A percentile compares a stretch with the other conserved stretches of the same genome.
Evolutionary conservation across 2,888 invertebrate species (phyloP).

Genomic region (Lepidonotus clava): DNA sequence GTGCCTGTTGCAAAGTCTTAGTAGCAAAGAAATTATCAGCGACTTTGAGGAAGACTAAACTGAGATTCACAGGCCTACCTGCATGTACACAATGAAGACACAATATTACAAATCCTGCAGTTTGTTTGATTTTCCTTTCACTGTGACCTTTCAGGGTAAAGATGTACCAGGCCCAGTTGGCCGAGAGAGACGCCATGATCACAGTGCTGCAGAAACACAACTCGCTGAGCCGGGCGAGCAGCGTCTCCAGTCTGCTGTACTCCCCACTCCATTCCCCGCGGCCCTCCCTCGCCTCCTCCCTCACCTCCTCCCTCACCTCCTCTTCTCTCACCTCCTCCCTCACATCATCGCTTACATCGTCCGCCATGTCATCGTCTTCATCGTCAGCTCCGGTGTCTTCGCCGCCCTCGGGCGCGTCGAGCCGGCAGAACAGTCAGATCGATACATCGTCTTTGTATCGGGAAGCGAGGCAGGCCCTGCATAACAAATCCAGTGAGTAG

Average conservation of each 20-base stretch:
- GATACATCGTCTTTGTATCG: constrained; percentile 47
- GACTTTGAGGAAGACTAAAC: too few species aligned
- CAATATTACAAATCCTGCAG: too few species aligned
- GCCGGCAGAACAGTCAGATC: constrained; percentile 62
- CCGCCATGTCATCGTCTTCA: constrained; percentile 46
- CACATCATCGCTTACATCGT: constrained; percentile 38
- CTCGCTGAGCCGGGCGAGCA: constrained; percentile 76
- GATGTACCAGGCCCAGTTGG: constrained; percentile 91
- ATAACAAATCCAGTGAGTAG: constrained; percentile 56
- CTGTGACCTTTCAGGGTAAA: constrained; percentile 85
- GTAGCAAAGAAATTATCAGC: too few species aligned
- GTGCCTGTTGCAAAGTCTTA: too few species aligned
- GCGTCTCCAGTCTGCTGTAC: constrained; percentile 74
- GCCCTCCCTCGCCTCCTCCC: constrained; percentile 71
- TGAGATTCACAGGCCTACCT: too few species aligned
- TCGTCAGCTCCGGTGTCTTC: constrained; percentile 47
- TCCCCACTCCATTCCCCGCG: constrained; percentile 78
- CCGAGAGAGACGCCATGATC: constrained; percentile 94
- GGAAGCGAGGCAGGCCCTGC: constrained; percentile 40
- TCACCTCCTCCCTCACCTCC: constrained; percentile 61
- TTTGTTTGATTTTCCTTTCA: too few species aligned
- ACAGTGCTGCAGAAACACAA: constrained; percentile 86
- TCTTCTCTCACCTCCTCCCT: constrained; percentile 64
- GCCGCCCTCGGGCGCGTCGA: constrained; percentile 50
- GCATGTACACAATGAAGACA: too few species aligned